These are phyloP conservation scores for Trogon melanurus DNA, from an alignment of 2,113 vertebrate species.

Conservation along the genomic window DNA sequence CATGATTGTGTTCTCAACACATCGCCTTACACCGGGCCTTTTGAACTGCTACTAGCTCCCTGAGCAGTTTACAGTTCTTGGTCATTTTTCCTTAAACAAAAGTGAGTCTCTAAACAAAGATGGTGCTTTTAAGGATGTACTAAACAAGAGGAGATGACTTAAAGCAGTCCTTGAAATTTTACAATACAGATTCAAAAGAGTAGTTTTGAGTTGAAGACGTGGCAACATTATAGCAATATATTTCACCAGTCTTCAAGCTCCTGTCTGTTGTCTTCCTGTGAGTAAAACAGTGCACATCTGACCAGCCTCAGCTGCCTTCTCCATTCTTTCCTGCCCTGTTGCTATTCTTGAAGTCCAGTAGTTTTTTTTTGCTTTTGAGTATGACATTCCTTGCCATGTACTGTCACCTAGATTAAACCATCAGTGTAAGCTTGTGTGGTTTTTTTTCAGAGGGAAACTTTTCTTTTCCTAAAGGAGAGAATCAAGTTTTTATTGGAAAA, in stretches of 20 bases:
- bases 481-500: neutral
- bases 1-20: neutral
- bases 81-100: neutral
- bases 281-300: neutral
- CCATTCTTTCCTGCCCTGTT: neutral
- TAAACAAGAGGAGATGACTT: neutral
- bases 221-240: accelerated
- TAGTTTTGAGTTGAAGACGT: neutral
- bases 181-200: neutral
- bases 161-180: neutral
- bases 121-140: accelerated
- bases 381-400: neutral
- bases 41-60: neutral
- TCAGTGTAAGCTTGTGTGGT: neutral
- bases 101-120: neutral
- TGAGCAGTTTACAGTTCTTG: neutral
- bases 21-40: neutral
- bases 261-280: neutral
- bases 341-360: neutral
- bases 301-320: neutral
- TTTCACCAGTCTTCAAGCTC: neutral
- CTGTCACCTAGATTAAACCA: neutral
- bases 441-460: neutral
- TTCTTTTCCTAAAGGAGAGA: neutral
- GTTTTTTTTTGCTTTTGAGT: neutral